Base-by-base conservation (phyloP, 2,888 invertebrate species). In the Pollenia amentaria region DNA sequence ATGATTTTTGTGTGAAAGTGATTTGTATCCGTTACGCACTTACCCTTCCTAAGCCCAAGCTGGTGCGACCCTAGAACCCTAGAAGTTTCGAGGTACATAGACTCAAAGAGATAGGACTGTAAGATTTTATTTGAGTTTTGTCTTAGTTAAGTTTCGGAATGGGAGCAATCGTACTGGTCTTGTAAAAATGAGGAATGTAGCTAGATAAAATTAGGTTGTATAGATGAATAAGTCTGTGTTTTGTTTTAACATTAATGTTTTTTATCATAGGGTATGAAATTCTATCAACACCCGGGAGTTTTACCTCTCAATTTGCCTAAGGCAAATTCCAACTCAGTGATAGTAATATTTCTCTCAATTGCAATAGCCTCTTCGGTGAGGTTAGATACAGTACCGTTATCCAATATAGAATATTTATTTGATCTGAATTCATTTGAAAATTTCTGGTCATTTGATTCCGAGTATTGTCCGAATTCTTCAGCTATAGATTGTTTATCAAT, bases 51-150 rank as follows among this genome's bases (percentile, higher is more conserved):
- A 18, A 85, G 81, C 4, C 81, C 73, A 2, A 81, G 16, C 55
- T 85, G 85, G 4, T 67, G 76, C 44, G 65, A 18, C 57, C 67
- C 44, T 8, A 81, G 40, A 42, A 85, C 46, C 85, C 85, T 2
- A 88, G 38, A 2, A 88, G 9, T 85, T 88, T 88, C 9, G 88
- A 51, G 29, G 78, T 29, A 62, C 87, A 87, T 12, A 80, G 51
- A 29, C 88, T 87, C 0, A 87, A 84, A 3, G 85, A 87, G 3
- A 87, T 89, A 0, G 88, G 88, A 2, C 88, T 80, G 57, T 88
- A 87, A 3, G 87, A 89, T 4, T 70, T 70, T 14, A 85, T 46
- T 2, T 10, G 3, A 9, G 85, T 79, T 55, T 88, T 87, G n/a
- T 88, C 85, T 10, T 51, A n/a, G 9, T 84, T 75, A 10, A 73